phyloP scores from a whole-genome alignment of 2,797 vertebrate species.

The Catostomus latipinnis region DNA sequence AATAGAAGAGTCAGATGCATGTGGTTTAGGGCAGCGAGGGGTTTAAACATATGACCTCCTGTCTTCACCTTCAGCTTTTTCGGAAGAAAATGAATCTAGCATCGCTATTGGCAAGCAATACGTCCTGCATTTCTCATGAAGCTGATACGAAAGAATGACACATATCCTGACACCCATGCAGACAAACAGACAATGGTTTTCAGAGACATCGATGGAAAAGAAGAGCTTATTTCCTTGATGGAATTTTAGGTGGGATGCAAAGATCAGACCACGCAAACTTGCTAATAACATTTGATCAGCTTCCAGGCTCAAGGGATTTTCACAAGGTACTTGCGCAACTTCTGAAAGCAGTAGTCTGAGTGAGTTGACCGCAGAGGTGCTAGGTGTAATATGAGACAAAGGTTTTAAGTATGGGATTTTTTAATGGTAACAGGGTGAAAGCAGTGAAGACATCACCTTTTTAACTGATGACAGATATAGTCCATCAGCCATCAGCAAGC shows the following conservation, averaged over 20 bases:
- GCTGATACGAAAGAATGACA: slow-evolving; percentile 12
- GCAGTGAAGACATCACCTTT: slow-evolving; percentile 62
- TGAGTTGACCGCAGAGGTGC: slow-evolving; percentile 26
- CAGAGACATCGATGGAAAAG: neutral
- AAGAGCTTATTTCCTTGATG: slow-evolving; percentile 4
- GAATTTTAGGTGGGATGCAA: slow-evolving; percentile 30
- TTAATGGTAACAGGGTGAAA: slow-evolving; percentile 51
- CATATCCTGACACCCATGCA: neutral
- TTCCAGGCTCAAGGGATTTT: slow-evolving; percentile 3
- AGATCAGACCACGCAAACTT: neutral
- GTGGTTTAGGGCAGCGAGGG: slow-evolving; percentile 57
- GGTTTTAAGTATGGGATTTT: slow-evolving; percentile 51
- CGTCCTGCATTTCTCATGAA: slow-evolving; percentile 7
- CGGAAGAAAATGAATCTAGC: slow-evolving; percentile 53
- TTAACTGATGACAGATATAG: slow-evolving; percentile 63
- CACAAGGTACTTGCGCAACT: neutral
- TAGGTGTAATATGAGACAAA: slow-evolving; percentile 45
- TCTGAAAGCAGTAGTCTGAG: neutral
- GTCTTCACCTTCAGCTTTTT: slow-evolving; percentile 58
- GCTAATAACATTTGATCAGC: neutral
- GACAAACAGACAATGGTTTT: slow-evolving; percentile 6
- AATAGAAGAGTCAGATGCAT: slow-evolving; percentile 58
- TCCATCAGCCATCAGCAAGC: slow-evolving; percentile 55
- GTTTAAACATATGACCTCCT: slow-evolving; percentile 59
- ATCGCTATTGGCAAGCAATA: slow-evolving; percentile 43